Base-by-base conservation (phyloP, 2,888 invertebrate species). In the Eudasyphora cyanicolor region DNA sequence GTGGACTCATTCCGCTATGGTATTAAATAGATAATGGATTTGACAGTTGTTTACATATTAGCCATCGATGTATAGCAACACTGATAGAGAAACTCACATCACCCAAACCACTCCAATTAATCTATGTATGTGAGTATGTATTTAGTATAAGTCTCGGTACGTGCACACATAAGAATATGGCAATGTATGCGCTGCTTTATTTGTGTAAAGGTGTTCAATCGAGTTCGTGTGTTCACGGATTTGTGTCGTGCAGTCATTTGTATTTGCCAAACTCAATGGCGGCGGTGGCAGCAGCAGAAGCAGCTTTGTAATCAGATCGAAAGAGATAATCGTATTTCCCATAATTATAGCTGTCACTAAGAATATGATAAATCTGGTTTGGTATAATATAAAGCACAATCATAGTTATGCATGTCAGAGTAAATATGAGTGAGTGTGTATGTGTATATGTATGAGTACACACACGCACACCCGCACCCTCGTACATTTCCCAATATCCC, bases 311-410 rank as follows among this genome's bases (percentile, higher is more conserved):
- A 78, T 21, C 70, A 78, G 57, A 70, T 69, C 75, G 19, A 19
- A 74, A 82, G 32, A 70, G 70, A 82, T 82, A 77, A 82, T 82
- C 70, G 62, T 69, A 82, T 77, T 77, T 82, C 49, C 77, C 70
- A 42, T 78, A 78, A 75, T 75, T 78, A 78, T 21, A 75, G 75
- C 77, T 78, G 78, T 70, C 82, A 82, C 62, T 78, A 70, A 78
- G 74, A 27, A 70, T 38, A 78, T 78, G 74, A 77, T 82, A 60
- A 82, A 77, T 69, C 64, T 67, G 71, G 42, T 80, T 76, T 32
- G 24, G 21, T 17, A 57, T 60, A 29, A 62, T 69, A 29, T 12
- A 49, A 49, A 14, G 24, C 10, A 54, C 51, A 54, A 4, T 21
- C 12, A 54, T 35, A 10, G 5, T 10, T 35, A 35, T 35, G 35